A percentile compares a stretch with the other conserved stretches of the same genome.
These are phyloP conservation scores for Sphaeridia pumilis DNA, from an alignment of 2,888 invertebrate species.

Conservation along the genomic window DNA sequence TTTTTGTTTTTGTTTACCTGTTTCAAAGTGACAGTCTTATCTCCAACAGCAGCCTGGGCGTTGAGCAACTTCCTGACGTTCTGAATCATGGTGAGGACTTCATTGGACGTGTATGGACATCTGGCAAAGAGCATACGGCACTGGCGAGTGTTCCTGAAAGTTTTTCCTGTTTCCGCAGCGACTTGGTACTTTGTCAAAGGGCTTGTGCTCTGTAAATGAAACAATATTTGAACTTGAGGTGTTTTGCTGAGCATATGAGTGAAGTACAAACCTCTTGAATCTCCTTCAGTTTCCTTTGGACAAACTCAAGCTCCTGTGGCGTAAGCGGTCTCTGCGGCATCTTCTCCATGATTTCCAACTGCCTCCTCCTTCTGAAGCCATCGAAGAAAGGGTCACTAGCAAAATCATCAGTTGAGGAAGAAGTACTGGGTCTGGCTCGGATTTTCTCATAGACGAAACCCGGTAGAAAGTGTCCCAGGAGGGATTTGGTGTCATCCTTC, in stretches of 20 bases:
- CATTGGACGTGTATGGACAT: slow-evolving; percentile 25
- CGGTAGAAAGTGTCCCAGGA: background rate
- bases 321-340: too few relatives aligned
- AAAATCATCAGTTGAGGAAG: slow-evolving; percentile 14
- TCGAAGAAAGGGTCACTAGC: slow-evolving; percentile 29
- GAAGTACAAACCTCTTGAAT: too few relatives aligned
- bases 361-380: slow-evolving; percentile 17
- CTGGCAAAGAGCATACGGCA: slow-evolving; percentile 26
- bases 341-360: slow-evolving; percentile 8
- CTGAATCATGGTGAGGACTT: slow-evolving; percentile 28
- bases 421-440: background rate
- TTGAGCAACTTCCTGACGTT: slow-evolving; percentile 21
- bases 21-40: background rate
- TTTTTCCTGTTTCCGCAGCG: slow-evolving; percentile 22
- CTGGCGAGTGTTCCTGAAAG: slow-evolving; percentile 23
- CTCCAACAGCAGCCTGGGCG: background rate
- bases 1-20: background rate
- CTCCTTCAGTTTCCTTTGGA: too few relatives aligned
- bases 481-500: background rate
- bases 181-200: slow-evolving; percentile 22
- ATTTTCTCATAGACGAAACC: slow-evolving; percentile 4
- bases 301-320: too few relatives aligned
- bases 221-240: too few relatives aligned
- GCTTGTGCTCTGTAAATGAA: too few relatives aligned
- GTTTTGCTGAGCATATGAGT: too few relatives aligned